Evolutionary conservation across 2,113 vertebrate species (phyloP).

Genomic region (Sclerurus mexicanus): DNA sequence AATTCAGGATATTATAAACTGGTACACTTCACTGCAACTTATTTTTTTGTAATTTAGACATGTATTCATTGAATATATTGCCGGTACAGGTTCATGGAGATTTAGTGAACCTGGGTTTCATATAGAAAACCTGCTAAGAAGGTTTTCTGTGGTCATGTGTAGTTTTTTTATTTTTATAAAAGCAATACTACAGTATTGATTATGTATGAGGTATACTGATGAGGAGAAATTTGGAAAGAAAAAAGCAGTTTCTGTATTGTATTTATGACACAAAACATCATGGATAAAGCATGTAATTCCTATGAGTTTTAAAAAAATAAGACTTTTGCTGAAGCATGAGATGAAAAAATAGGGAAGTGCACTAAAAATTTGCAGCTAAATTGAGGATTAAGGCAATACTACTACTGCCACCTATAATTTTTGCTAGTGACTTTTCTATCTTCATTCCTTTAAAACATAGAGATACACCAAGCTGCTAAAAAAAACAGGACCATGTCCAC

Average conservation of each 20-base stretch:
- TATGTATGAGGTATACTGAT: background rate
- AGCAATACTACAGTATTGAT: constrained; percentile 5
- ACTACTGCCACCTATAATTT: background rate
- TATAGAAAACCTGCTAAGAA: constrained; percentile 21
- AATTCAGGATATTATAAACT: background rate
- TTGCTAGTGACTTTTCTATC: background rate
- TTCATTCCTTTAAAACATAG: background rate
- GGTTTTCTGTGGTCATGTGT: background rate
- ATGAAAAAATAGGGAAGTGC: background rate
- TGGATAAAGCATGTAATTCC: background rate
- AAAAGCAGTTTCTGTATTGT: background rate
- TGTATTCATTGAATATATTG: constrained; percentile 34
- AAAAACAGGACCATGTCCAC: background rate
- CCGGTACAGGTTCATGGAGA: constrained; percentile 24
- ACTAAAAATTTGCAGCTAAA: background rate
- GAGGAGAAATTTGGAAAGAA: background rate
- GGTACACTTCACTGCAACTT: background rate
- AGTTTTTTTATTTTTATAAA: background rate
- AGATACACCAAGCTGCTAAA: background rate
- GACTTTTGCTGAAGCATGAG: background rate
- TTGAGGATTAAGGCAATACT: background rate
- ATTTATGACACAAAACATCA: constrained; percentile 2
- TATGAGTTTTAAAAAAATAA: background rate
- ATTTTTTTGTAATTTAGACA: constrained; percentile 55
- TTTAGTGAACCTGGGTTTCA: constrained; percentile 42